Evolutionary conservation across 1,140 invertebrate genomes (phyloP), one percentile per base, ranked within the genome.

Genomic region (Drosophila auraria): DNA sequence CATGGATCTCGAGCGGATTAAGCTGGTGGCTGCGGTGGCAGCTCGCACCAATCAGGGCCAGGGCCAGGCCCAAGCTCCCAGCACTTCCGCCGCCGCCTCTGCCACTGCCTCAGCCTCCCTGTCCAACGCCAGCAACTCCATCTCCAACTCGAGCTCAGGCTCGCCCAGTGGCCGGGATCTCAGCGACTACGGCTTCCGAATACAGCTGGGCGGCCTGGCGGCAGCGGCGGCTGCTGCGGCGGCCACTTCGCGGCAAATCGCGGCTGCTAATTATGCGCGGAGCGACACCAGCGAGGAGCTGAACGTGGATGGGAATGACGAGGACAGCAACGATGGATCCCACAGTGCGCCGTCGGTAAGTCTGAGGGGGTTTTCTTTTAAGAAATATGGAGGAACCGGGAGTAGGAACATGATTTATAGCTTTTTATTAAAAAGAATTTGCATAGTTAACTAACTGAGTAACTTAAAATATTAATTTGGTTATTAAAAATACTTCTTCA

Each of bases 251-350:
- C 73, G 91, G 8, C 91, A 92, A 54, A 92, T 92, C 50, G 87
- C 91, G 1, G 90, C 91, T 5, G 82, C 92, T 40, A 92, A 84
- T 78, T 93, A 93, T 78, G 91, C 92, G 36, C 75, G 91, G 47
- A 93, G 92, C 78, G 92, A 93, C 65, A 93, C 92, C 30, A 93
- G 92, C 45, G 92, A 93, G 53, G 92, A 93, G 44, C 60, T 93
- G 17, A 92, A 92, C 56, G 92, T 93, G 6, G 92, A 93, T 58
- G 92, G 92, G 20, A 93, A 93, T 57, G 92, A 93, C 51, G 92
- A 93, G 78, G 91, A 92, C 23, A 91, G 89, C 71, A 90, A 92
- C 63, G 87, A 92, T 78, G 89, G 90, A 59, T 87, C 83, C 1
- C 91, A 93, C 23, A 92, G 91, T 50, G 78, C 91, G 58, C 87